These are phyloP conservation scores for Rhagonycha lutea DNA, from an alignment of 2,888 invertebrate genomes.

Conservation along the genomic window DNA sequence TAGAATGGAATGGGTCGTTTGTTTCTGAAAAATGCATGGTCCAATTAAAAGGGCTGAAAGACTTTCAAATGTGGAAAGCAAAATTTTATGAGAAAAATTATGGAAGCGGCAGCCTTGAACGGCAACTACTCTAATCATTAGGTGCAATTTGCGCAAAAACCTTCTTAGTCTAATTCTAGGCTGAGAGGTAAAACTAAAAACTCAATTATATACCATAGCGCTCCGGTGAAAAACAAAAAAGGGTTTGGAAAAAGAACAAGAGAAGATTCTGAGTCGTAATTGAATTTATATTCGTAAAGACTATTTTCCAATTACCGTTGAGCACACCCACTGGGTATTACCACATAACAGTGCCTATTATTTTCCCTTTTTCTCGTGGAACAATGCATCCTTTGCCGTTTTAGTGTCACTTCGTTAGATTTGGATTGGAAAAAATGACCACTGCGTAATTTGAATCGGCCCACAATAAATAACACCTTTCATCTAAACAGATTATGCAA, in stretches of 20 bases:
- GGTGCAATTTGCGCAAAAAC: not conserved
- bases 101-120: not conserved
- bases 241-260: not conserved
- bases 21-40: not conserved
- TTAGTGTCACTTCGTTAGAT: not conserved
- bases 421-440: not conserved
- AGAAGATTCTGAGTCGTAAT: not conserved
- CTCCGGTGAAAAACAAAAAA: not conserved
- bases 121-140: not conserved
- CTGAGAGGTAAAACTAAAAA: not conserved
- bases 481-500: not conserved
- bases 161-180: not conserved
- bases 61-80: not conserved
- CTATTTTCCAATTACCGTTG: not conserved
- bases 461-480: not conserved
- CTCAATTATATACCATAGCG: not conserved
- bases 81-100: not conserved
- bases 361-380: not conserved
- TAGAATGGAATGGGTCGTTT: not conserved
- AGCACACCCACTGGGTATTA: not conserved
- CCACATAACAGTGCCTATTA: not conserved
- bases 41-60: not conserved
- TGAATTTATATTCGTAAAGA: not conserved
- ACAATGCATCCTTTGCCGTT: not conserved
- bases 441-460: not conserved